phyloP scores from a whole-genome alignment of 2,888 invertebrate genomes.

The Callinectes sapidus region DNA sequence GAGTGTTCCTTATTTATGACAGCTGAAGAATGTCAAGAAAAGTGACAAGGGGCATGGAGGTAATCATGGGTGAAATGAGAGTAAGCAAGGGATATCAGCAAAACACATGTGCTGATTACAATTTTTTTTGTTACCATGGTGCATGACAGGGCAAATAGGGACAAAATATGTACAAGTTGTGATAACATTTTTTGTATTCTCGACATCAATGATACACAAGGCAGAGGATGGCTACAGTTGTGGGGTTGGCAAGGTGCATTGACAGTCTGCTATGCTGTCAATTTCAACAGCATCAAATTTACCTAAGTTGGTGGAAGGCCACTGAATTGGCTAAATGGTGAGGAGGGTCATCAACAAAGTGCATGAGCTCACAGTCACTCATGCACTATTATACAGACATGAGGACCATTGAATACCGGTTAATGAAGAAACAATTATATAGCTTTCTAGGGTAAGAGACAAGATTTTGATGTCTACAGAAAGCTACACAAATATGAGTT shows the following conservation, averaged over 20 bases:
- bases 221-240: conserved; percentile 4
- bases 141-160: neutral
- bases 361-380: neutral
- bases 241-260: neutral
- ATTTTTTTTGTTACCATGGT: neutral
- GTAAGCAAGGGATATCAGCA: neutral
- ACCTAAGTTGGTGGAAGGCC: neutral
- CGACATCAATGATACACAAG: neutral
- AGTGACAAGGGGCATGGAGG: neutral
- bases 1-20: neutral
- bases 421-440: neutral
- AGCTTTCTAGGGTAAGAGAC: neutral
- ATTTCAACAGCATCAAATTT: neutral
- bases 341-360: neutral
- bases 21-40: neutral
- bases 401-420: neutral
- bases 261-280: neutral
- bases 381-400: neutral
- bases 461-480: neutral
- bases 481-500: neutral
- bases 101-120: neutral
- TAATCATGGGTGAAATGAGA: neutral
- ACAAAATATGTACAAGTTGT: neutral
- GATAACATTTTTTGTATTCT: neutral
- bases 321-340: neutral